These are phyloP conservation scores for Lutraria lutraria DNA, from an alignment of 2,888 invertebrate genomes.

Conservation along the genomic window DNA sequence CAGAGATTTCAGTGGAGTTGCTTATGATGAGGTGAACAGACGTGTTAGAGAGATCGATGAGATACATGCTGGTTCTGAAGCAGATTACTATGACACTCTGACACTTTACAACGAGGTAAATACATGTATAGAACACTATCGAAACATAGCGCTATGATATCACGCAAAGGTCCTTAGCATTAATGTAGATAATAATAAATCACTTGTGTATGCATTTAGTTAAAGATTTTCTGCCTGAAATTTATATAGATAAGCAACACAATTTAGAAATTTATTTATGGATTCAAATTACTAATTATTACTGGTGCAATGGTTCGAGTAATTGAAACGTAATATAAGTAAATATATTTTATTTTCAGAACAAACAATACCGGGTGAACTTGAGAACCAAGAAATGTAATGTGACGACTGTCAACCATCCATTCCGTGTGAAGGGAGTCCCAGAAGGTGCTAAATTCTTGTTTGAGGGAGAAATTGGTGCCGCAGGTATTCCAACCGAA, in stretches of 20 bases:
- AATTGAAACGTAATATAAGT: too few relatives aligned
- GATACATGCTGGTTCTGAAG: constrained; percentile 43
- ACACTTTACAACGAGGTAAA: constrained; percentile 41
- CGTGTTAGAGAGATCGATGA: constrained; percentile 42
- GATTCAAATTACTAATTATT: too few relatives aligned
- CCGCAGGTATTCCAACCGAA: constrained; percentile 52
- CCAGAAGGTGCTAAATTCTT: constrained; percentile 63
- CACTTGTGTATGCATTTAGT: too few relatives aligned
- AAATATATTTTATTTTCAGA: constrained; percentile 47
- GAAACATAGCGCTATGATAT: background rate
- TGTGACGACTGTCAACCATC: constrained; percentile 52
- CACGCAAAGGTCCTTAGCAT: too few relatives aligned
- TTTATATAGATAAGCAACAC: too few relatives aligned
- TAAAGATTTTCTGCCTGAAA: too few relatives aligned
- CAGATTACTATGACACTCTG: constrained; percentile 45
- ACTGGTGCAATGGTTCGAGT: too few relatives aligned
- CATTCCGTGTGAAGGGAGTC: constrained; percentile 60
- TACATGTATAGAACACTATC: background rate
- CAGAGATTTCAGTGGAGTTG: constrained; percentile 7
- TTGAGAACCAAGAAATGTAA: constrained; percentile 69
- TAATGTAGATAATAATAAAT: too few relatives aligned
- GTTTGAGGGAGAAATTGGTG: constrained; percentile 63
- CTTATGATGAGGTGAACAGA: constrained; percentile 49
- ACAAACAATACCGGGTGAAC: constrained; percentile 68
- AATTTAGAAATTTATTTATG: too few relatives aligned